These are phyloP conservation scores for Halictus quadricinctus DNA, from an alignment of 2,888 invertebrate species.

Conservation along the genomic window DNA sequence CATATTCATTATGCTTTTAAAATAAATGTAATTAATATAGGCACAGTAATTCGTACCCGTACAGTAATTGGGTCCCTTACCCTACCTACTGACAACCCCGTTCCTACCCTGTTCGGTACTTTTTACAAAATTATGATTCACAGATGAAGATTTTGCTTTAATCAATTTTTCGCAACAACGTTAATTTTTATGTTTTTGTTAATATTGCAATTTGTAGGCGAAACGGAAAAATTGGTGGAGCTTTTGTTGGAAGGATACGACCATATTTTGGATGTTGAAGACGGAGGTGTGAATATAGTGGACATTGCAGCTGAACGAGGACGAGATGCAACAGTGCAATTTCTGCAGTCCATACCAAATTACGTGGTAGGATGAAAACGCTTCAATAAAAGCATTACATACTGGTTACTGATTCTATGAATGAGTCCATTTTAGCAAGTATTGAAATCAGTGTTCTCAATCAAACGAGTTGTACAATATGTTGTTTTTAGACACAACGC, in stretches of 20 bases:
- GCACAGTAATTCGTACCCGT: too few species aligned
- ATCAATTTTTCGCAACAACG: neutral
- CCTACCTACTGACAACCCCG: too few species aligned
- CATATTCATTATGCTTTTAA: too few species aligned
- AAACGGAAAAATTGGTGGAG: conserved; percentile 87
- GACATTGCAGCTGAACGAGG: conserved; percentile 88
- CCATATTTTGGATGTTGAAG: conserved; percentile 91
- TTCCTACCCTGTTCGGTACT: neutral
- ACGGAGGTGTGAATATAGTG: conserved; percentile 87
- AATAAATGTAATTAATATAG: too few species aligned
- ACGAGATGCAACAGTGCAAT: conserved; percentile 87
- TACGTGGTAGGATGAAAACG: conserved; percentile 86
- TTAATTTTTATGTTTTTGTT: neutral
- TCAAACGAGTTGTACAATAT: neutral
- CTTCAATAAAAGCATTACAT: neutral
- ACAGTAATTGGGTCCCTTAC: too few species aligned
- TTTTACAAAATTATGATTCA: neutral
- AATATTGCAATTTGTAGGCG: conserved; percentile 82
- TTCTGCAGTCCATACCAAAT: conserved; percentile 88
- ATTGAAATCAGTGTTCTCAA: neutral
- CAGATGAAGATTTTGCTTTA: neutral
- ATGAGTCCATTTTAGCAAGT: too few species aligned
- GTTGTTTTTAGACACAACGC: conserved; percentile 86
- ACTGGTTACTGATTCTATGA: too few species aligned
- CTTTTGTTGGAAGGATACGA: conserved; percentile 93